These are phyloP conservation scores for Petrocephalus microphthalmus DNA, from an alignment of 2,113 vertebrate species.

Conservation along the genomic window DNA sequence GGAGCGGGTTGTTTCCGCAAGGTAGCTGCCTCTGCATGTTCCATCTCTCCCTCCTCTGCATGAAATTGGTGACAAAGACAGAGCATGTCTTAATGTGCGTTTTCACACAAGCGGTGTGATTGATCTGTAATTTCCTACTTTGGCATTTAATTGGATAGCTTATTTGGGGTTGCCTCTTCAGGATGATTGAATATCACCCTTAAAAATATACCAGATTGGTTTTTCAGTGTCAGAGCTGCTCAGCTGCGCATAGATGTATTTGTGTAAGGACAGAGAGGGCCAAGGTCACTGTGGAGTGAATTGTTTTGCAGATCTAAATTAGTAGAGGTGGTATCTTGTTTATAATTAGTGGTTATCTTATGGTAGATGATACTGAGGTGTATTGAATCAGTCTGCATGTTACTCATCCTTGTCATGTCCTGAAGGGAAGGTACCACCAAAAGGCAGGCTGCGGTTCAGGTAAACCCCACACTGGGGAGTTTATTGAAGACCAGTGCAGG, in stretches of 20 bases:
- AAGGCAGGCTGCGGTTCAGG: too few species aligned
- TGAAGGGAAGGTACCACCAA: too few species aligned
- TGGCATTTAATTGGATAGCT: neutral
- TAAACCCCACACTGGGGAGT: too few species aligned
- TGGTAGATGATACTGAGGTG: neutral
- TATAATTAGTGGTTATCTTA: neutral
- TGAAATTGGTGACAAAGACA: neutral
- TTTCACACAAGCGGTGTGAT: neutral
- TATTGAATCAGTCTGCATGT: neutral
- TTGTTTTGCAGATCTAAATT: neutral
- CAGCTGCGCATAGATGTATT: neutral
- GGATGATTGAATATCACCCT: slow-evolving; percentile 2
- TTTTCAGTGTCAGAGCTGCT: neutral
- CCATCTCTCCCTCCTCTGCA: neutral
- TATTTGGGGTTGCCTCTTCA: neutral
- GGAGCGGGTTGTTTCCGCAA: neutral
- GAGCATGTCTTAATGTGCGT: neutral
- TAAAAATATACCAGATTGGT: neutral
- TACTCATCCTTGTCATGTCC: neutral
- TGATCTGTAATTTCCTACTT: slow-evolving; percentile 12
- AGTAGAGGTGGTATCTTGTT: neutral
- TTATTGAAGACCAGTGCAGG: too few species aligned
- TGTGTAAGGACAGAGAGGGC: neutral
- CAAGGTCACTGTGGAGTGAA: neutral
- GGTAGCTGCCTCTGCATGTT: neutral